Conservation (phyloP, 2,888 invertebrate species). For the Leucozona laternaria region DNA sequence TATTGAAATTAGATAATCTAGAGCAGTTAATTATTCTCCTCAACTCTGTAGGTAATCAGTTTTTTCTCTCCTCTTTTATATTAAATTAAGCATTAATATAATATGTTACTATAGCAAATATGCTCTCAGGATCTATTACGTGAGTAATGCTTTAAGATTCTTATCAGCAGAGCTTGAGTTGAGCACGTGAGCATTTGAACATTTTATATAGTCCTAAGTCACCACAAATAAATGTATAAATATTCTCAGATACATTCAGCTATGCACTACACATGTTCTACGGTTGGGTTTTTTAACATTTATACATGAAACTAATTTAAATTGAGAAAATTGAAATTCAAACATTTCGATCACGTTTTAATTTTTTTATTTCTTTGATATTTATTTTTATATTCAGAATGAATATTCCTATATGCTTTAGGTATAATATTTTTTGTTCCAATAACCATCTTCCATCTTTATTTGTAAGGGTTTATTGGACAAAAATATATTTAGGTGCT, state of each 20-base stretch:
- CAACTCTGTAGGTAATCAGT: too few relatives aligned
- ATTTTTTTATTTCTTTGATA: neutral
- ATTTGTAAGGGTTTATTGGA: too few relatives aligned
- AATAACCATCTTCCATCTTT: neutral
- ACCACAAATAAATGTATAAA: neutral
- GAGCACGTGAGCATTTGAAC: neutral
- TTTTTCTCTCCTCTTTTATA: too few relatives aligned
- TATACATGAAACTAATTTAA: slow-evolving; percentile 2
- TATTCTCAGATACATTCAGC: neutral
- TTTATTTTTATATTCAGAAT: neutral
- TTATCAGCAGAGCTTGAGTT: neutral
- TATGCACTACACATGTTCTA: neutral
- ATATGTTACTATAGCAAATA: too few relatives aligned
- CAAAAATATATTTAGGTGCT: too few relatives aligned
- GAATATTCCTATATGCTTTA: neutral
- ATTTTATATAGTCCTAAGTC: neutral
- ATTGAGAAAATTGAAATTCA: neutral
- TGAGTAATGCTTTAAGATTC: neutral
- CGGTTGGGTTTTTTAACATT: neutral
- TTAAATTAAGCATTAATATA: too few relatives aligned
- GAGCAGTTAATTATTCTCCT: too few relatives aligned
- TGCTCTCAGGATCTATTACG: too few relatives aligned
- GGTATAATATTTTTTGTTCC: too few relatives aligned
- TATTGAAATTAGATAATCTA: too few relatives aligned
- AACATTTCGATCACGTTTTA: slow-evolving; percentile 4